Base-by-base conservation (phyloP, 1,140 invertebrate genomes). In the Drosophila kurseongensis region DNA sequence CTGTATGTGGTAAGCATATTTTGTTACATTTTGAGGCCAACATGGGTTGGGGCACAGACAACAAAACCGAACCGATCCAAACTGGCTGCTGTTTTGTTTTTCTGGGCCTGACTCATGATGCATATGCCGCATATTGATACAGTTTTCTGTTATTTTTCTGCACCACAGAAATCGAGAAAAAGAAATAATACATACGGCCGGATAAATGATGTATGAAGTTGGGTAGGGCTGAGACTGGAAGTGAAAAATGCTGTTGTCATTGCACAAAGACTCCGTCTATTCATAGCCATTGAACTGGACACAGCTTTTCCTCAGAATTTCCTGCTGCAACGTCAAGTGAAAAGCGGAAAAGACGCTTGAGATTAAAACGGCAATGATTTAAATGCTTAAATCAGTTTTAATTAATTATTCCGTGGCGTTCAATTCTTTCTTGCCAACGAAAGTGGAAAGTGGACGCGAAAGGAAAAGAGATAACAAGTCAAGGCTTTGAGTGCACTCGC, bases 1-100 rank as follows among this genome's bases (percentile, higher is more conserved):
- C 76, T 83, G 54, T 76, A 59, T 78, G 60, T 57, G 44, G 42
- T 65, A 72, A 72, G 51, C 52, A 36, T 75, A 52, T 74, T 48
- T 65, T 75, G 60, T 75, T 75, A 59, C 61, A 58, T 62, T 85
- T 84, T 80, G 78, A 80, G 81, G 81, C 73, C 81, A 84, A 69
- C 48, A 62, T 48, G 66, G 78, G 73, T 67, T 84, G 80, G 75
- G 75, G 69, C 74, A 68, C 47, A 38, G 23, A 51, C 59, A 65
- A 51, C 57, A 27, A 50, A 23, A 38, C 45, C 36, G 12, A 47
- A 45, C 29, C 45, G 71, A 60, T 41, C 57, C 40, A 41, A 65
- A 58, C 56, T 55, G 61, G 47, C 79, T 75, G 69, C 65, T 66
- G 68, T 73, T 66, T 67, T 65, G 45, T 48, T 50, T 67, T 66